phyloP scores from a whole-genome alignment of 37 sponge, comb jelly and placozoan species.

The Cladorhizidae sp. region DNA sequence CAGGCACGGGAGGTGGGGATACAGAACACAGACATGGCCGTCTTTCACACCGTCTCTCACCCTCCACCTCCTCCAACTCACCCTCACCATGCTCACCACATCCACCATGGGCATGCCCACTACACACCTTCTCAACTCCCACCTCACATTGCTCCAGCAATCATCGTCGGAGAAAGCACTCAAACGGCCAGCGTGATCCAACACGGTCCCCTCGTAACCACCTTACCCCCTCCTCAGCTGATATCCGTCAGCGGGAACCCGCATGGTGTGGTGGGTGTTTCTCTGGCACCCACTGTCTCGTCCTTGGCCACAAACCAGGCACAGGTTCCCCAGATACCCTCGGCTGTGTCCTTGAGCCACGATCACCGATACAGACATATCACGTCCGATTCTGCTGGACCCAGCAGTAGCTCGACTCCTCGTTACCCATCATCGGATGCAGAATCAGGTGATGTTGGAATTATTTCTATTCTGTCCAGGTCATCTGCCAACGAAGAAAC shows the following conservation, averaged over 20 bases:
- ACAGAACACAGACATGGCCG: background rate
- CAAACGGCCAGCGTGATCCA: background rate
- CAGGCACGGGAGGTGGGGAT: background rate
- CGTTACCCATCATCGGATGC: too few species aligned
- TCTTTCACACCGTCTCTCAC: background rate
- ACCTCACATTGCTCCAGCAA: conserved; percentile 12
- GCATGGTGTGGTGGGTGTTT: background rate
- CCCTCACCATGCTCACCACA: background rate
- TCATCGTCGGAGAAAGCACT: background rate
- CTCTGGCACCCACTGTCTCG: background rate
- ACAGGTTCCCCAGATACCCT: background rate
- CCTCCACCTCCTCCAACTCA: background rate
- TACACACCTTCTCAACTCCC: conserved; percentile 1
- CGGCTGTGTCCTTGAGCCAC: background rate
- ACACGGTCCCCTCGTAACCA: background rate
- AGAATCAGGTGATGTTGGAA: background rate
- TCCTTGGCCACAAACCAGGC: background rate
- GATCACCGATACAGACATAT: background rate
- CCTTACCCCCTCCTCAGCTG: conserved; percentile 18
- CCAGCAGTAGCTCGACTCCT: background rate
- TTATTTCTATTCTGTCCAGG: background rate
- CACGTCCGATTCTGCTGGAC: background rate
- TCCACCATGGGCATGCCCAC: background rate
- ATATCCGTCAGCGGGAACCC: background rate
- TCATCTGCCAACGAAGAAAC: background rate